Evolutionary conservation across 2,888 invertebrate species (phyloP).

Genomic region (Tenthredo mesomela): DNA sequence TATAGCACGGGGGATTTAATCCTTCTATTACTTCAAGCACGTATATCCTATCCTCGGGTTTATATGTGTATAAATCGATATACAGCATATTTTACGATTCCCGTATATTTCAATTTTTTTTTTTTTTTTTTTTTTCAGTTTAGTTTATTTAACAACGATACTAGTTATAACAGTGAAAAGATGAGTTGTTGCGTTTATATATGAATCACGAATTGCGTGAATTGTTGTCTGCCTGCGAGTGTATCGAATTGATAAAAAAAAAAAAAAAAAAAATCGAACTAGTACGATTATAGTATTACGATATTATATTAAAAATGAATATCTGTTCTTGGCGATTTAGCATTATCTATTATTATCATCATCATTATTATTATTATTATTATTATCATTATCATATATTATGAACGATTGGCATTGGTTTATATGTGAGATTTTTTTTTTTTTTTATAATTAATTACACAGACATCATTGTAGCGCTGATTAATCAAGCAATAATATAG

Average conservation of each 20-base stretch:
- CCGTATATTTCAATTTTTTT: no score
- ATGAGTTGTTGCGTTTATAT: background rate
- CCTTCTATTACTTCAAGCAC: background rate
- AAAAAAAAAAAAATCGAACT: background rate
- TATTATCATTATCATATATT: background rate
- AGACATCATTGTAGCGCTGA: background rate
- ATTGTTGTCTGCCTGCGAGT: background rate
- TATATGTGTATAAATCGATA: background rate
- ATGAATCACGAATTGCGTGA: slow-evolving; percentile 1
- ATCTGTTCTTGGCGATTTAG: background rate
- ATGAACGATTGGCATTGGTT: background rate
- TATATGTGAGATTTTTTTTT: background rate
- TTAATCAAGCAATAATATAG: background rate
- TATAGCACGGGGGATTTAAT: background rate
- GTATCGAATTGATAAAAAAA: background rate
- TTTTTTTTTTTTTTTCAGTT: background rate
- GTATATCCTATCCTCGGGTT: background rate
- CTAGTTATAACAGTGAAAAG: background rate
- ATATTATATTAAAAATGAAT: background rate
- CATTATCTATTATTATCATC: background rate
- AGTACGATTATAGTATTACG: background rate
- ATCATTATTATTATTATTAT: background rate
- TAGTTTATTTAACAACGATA: background rate
- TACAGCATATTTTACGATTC: background rate
- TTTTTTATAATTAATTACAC: no score